These are phyloP conservation scores for Colinus virginianus DNA, from an alignment of 2,113 vertebrate species.

Conservation along the genomic window DNA sequence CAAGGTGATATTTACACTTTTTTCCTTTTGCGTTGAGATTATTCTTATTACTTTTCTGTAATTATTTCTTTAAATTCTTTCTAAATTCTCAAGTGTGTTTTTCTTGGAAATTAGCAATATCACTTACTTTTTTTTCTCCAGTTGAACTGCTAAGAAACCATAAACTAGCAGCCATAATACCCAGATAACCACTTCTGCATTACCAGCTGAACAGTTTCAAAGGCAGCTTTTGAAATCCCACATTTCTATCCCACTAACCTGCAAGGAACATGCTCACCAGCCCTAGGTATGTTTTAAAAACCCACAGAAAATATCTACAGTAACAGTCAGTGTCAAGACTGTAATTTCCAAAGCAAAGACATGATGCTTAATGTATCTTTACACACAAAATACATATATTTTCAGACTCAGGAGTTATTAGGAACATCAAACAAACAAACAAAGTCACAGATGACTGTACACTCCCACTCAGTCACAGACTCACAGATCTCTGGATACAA, in stretches of 20 bases:
- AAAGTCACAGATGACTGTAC: fast-evolving
- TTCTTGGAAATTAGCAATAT: background rate
- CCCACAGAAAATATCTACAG: background rate
- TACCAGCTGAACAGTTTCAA: background rate
- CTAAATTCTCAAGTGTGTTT: background rate
- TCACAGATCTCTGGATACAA: background rate
- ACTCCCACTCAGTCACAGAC: background rate
- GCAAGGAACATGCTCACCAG: background rate
- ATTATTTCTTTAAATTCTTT: background rate
- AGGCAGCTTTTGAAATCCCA: background rate
- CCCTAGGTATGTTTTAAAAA: background rate
- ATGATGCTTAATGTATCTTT: background rate
- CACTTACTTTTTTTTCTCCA: background rate
- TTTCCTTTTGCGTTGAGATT: background rate
- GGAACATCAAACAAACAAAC: background rate
- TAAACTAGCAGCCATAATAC: background rate
- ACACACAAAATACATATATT: background rate
- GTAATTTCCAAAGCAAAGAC: background rate
- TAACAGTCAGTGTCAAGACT: background rate
- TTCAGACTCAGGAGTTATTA: background rate
- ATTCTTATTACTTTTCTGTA: background rate
- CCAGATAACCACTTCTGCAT: background rate
- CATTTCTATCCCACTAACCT: background rate
- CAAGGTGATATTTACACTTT: background rate
- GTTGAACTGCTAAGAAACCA: background rate